phyloP scores from a whole-genome alignment of 2,888 invertebrate species.

The Nyleta sp. region DNA sequence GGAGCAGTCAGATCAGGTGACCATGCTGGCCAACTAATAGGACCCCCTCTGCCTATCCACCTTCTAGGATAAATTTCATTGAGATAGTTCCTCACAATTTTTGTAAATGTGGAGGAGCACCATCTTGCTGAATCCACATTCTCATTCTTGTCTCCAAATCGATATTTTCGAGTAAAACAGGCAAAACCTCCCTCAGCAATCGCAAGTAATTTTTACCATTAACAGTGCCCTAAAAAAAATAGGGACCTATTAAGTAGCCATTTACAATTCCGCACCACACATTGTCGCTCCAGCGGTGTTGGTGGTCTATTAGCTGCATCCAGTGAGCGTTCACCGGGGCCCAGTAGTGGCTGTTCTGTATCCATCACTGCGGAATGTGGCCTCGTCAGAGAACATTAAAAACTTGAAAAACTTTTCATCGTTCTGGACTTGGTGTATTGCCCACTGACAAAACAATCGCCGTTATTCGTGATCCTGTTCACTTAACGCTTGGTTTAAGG shows the following conservation, averaged over 20 bases:
- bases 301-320: conserved; percentile 62
- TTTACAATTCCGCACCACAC: conserved; percentile 61
- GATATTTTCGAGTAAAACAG: conserved; percentile 52
- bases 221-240: conserved; percentile 63
- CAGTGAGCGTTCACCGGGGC: conserved; percentile 69
- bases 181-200: conserved; percentile 59
- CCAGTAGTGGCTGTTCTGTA: conserved; percentile 72
- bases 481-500: conserved; percentile 15
- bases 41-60: conserved; percentile 50
- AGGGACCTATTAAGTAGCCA: conserved; percentile 58
- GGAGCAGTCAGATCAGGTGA: conserved; percentile 50
- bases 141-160: conserved; percentile 33
- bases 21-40: conserved; percentile 36
- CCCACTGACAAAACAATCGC: conserved; percentile 46
- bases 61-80: conserved; percentile 38
- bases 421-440: neutral
- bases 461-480: conserved; percentile 12
- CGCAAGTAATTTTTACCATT: conserved; percentile 63
- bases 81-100: conserved; percentile 46
- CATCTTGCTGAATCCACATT: conserved; percentile 70
- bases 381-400: conserved; percentile 70
- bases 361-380: conserved; percentile 67
- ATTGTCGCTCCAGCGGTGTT: conserved; percentile 66
- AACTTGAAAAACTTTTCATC: conserved; percentile 50
- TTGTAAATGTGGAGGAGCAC: conserved; percentile 64